Evolutionary conservation across 2,113 vertebrate genomes (phyloP).

Genomic region (Labeo rohita): DNA sequence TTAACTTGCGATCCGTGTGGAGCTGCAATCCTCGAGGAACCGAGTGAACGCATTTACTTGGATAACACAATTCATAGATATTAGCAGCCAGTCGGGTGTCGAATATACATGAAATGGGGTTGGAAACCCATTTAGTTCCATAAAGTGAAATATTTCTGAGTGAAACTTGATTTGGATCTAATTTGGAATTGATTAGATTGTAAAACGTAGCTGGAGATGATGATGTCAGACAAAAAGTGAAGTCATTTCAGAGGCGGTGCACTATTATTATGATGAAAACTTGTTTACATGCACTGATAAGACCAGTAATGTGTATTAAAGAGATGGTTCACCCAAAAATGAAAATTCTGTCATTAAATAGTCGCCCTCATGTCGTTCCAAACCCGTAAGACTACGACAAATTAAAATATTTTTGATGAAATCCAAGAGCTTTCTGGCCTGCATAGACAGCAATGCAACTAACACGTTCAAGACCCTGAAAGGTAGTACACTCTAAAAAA

Average conservation of each 20-base stretch:
- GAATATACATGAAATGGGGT: not conserved
- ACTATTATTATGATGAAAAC: not conserved
- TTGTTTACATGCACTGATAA: not conserved
- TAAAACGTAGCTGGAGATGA: not conserved
- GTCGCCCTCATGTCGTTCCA: too few relatives aligned
- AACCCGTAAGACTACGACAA: too few relatives aligned
- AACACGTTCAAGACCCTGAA: too few relatives aligned
- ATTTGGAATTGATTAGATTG: not conserved
- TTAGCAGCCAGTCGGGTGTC: not conserved
- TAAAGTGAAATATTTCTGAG: not conserved
- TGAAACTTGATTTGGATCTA: not conserved
- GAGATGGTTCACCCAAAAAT: not conserved
- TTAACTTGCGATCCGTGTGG: not conserved
- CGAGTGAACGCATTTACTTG: constrained; percentile 11
- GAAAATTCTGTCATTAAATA: too few relatives aligned
- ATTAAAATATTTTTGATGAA: too few relatives aligned
- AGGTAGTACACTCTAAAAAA: too few relatives aligned
- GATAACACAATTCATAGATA: not conserved
- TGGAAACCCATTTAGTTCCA: not conserved
- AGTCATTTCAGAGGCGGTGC: not conserved
- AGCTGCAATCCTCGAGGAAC: constrained; percentile 22
- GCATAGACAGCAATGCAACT: too few relatives aligned
- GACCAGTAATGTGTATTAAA: not conserved
- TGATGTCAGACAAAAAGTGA: not conserved
- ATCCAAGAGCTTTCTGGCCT: too few relatives aligned